Evolutionary conservation across 2,888 invertebrate species (phyloP), one percentile per base, ranked within the genome.

Genomic region (Tiliacea citrago): DNA sequence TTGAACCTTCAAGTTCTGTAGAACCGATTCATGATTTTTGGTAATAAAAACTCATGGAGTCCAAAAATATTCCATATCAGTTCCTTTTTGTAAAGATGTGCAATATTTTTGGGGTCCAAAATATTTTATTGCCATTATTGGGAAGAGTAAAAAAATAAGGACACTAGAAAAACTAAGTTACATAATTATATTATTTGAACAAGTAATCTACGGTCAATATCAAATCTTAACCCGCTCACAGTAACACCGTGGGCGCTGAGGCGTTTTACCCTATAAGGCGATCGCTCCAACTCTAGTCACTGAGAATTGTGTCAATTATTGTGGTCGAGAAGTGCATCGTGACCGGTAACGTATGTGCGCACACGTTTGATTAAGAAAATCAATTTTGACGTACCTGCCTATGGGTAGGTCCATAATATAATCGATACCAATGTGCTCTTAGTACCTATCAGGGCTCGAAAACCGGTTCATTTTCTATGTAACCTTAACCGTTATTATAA

Each of bases 271-370:
- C 65, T 88, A 88, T 87, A 91, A 29, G 90, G 90, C 68, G 60
- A 65, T 57, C 79, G 69, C 45, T 83, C 84, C 87, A 76, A 85
- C 76, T 85, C 67, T 68, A 74, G 77, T 24, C 81, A 72, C 85
- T 88, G 88, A 86, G 90, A 92, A 92, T 86, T 84, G 89, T 91
- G 91, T 91, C 91, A 91, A 90, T 91, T 90, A 90, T 89, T 88
- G 86, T 90, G 82, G 88, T 78, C 73, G 62, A 75, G 83, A 76
- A 72, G 67, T 71, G 85, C 79, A 79, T 83, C 85, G 79, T 83
- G 81, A 79, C 81, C 76, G 73, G 82, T 78, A 71, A 75, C 58
- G 70, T 21, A 45, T 61, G 70, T 76, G 73, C 65, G 60, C 57
- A 76, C 75, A 55, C 68, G 72, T 55, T 68, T 24, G 51, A 68